Percentiles rank a stretch among this genome's conserved stretches.
Conservation (phyloP, 2,797 vertebrate genomes). For the Glyptemys insculpta region DNA sequence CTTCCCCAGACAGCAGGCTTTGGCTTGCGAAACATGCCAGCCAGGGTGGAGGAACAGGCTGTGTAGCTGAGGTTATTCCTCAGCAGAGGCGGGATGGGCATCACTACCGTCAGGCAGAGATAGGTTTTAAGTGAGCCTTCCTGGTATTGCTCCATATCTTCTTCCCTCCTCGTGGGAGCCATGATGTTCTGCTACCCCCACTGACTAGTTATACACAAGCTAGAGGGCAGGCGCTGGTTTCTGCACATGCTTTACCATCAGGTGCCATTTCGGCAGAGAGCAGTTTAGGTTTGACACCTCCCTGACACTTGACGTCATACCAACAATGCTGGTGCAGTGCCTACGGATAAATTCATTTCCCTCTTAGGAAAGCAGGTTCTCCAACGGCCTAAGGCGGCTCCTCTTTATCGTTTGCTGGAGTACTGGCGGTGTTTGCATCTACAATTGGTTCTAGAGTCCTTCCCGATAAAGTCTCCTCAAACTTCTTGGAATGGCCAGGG, state of each 20-base stretch:
- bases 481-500: not conserved
- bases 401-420: not conserved
- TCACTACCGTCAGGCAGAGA: not conserved
- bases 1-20: not conserved
- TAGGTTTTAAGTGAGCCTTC: too few relatives aligned
- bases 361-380: not conserved
- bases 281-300: not conserved
- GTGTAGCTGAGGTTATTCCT: not conserved
- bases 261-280: not conserved
- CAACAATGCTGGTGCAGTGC: not conserved
- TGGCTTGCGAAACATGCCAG: not conserved
- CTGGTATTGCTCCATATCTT: not conserved
- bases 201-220: not conserved
- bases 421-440: not conserved
- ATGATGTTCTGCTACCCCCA: not conserved
- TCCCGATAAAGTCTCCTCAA: not conserved
- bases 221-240: not conserved
- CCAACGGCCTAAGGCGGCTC: not conserved
- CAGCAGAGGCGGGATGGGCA: rapidly evolving
- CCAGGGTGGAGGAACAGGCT: not conserved
- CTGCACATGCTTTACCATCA: not conserved
- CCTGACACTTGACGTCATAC: not conserved
- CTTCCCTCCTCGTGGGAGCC: not conserved
- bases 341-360: not conserved
- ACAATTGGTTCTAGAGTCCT: not conserved